phyloP scores from a whole-genome alignment of 2,888 invertebrate species.

The Amphipoea oculea region DNA sequence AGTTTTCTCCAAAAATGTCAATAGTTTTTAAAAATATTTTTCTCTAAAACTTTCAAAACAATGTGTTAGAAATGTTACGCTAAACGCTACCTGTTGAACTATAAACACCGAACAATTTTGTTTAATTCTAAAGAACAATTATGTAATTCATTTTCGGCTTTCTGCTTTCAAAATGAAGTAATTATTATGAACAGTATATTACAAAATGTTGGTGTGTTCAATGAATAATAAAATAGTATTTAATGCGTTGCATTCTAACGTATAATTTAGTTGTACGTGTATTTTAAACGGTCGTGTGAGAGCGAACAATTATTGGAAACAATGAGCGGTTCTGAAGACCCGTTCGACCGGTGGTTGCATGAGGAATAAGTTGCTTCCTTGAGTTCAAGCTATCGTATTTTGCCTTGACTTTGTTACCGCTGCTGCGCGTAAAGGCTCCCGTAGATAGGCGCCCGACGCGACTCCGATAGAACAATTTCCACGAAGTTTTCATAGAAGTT shows the following conservation, averaged over 20 bases:
- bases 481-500: not conserved
- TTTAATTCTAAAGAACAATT: constrained; percentile 27
- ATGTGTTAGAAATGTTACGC: constrained; percentile 22
- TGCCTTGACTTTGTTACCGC: constrained; percentile 64
- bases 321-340: constrained; percentile 57
- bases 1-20: not conserved
- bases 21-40: not conserved
- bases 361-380: constrained; percentile 52
- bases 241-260: constrained; percentile 35
- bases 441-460: not conserved
- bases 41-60: constrained; percentile 22
- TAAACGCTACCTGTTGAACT: constrained; percentile 20
- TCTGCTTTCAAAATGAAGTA: constrained; percentile 46
- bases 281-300: constrained; percentile 53
- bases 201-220: constrained; percentile 10
- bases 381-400: constrained; percentile 37
- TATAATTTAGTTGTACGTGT: constrained; percentile 52
- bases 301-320: constrained; percentile 62
- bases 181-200: constrained; percentile 32
- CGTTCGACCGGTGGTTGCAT: constrained; percentile 58
- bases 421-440: constrained; percentile 21
- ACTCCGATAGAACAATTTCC: not conserved
- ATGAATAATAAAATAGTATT: constrained; percentile 28
- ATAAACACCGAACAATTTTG: constrained; percentile 32
- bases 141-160: constrained; percentile 44